Evolutionary conservation across 1,140 invertebrate species (phyloP).

Genomic region (Solenopsis invicta): DNA sequence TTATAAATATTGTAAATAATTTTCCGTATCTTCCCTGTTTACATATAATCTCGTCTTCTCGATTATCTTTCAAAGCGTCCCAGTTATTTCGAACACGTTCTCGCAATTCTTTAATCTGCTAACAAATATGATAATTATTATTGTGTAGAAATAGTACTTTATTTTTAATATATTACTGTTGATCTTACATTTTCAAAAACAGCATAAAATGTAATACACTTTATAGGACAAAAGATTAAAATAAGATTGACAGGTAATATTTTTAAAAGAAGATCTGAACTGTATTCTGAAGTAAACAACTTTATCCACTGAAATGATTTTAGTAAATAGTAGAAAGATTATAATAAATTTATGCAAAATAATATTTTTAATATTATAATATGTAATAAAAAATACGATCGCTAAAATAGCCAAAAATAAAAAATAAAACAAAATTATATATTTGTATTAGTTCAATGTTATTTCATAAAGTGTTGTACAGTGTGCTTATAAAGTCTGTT

Average conservation of each 20-base stretch:
- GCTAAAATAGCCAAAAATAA: background rate
- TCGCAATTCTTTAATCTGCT: constrained; percentile 21
- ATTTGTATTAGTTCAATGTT: no score
- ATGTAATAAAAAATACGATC: background rate
- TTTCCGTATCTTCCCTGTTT: background rate
- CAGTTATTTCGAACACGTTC: constrained; percentile 11
- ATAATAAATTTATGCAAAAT: background rate
- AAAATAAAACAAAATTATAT: background rate
- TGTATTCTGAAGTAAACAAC: background rate
- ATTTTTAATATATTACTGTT: background rate
- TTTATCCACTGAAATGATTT: background rate
- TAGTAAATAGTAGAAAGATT: background rate
- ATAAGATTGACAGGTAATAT: background rate
- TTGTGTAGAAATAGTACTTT: background rate
- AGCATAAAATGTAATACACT: constrained; percentile 25
- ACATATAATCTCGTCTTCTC: constrained; percentile 26
- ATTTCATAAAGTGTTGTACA: no score
- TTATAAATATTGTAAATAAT: background rate
- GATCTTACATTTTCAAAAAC: constrained; percentile 22
- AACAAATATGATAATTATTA: background rate
- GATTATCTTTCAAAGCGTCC: background rate
- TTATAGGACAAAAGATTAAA: background rate
- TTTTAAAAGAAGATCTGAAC: background rate
- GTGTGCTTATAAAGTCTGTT: no score
- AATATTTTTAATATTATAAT: background rate